Evolutionary conservation across 2,888 invertebrate genomes (phyloP).

Genomic region (Punctoribates punctum): DNA sequence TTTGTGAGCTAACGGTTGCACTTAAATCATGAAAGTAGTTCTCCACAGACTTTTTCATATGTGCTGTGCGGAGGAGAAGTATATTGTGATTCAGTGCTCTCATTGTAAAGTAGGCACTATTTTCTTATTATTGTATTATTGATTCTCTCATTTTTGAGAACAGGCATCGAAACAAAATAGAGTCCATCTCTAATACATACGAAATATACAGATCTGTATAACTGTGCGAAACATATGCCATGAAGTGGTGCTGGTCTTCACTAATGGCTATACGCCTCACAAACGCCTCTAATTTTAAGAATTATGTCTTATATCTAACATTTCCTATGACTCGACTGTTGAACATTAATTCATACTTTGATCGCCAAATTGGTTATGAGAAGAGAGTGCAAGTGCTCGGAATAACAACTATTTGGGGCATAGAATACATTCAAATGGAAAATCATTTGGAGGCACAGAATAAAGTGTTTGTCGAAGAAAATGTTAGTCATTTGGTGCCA

Average conservation of each 20-base stretch:
- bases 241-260: neutral
- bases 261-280: slow-evolving; percentile 5
- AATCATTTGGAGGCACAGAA: neutral
- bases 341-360: slow-evolving; percentile 22
- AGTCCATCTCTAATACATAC: neutral
- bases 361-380: slow-evolving; percentile 1
- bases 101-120: slow-evolving; percentile 19
- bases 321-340: slow-evolving; percentile 16
- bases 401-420: neutral
- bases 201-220: neutral
- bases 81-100: neutral
- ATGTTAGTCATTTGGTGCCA: too few relatives aligned
- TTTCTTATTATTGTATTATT: slow-evolving; percentile 36
- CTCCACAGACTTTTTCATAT: neutral
- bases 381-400: neutral
- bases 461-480: neutral
- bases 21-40: slow-evolving; percentile 28
- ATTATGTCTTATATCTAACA: neutral
- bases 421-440: neutral
- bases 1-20: slow-evolving; percentile 28
- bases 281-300: slow-evolving; percentile 32
- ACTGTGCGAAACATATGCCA: neutral
- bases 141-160: slow-evolving; percentile 28
- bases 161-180: neutral
- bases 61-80: neutral